Percentiles rank a stretch among this genome's conserved stretches.
phyloP scores from a whole-genome alignment of 2,888 invertebrate species.

The Plebejus argus region DNA sequence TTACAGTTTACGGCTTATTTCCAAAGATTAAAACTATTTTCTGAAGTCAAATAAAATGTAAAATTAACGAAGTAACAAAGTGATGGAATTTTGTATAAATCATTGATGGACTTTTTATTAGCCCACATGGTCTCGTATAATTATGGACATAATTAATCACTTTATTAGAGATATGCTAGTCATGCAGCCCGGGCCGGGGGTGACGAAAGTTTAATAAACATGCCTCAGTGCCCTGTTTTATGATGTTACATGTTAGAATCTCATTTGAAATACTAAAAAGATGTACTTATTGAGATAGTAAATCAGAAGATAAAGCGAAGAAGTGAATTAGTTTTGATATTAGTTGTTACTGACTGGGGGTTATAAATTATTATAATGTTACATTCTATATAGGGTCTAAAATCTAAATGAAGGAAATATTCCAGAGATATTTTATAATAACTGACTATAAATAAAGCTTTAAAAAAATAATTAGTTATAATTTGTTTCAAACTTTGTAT shows the following conservation, averaged over 20 bases:
- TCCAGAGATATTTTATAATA: no score
- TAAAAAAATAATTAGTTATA: no score
- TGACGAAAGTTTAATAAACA: conserved; percentile 11
- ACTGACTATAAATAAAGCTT: no score
- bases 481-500: no score
- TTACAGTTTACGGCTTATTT: no score
- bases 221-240: conserved; percentile 14
- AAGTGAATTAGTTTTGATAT: background rate
- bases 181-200: conserved; percentile 10
- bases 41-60: background rate
- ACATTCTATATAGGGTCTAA: background rate
- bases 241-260: conserved; percentile 17
- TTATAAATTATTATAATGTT: background rate
- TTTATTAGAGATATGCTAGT: conserved; percentile 11
- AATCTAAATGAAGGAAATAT: no score
- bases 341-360: background rate
- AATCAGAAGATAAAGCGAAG: background rate
- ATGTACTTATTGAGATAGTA: background rate
- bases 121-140: background rate
- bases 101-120: conserved; percentile 12
- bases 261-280: background rate
- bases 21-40: background rate
- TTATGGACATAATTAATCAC: conserved; percentile 12
- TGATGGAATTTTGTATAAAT: background rate
- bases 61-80: background rate